These are phyloP conservation scores for Cydia fagiglandana DNA, from an alignment of 1,140 invertebrate species.

Conservation along the genomic window DNA sequence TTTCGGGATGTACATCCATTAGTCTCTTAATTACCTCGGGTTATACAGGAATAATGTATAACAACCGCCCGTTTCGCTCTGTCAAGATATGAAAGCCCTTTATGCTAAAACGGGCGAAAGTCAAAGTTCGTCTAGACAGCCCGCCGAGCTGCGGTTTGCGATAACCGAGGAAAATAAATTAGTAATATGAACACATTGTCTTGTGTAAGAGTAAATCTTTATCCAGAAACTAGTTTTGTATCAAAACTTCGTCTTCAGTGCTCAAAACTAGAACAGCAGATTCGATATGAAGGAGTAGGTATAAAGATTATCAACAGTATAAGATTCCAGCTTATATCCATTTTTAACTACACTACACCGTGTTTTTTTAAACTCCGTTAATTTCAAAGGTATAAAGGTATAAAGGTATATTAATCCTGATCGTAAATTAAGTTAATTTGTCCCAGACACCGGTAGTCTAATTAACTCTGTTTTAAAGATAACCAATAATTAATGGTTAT, in stretches of 20 bases:
- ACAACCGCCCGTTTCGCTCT: neutral
- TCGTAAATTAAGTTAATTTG: no score
- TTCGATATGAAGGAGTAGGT: neutral
- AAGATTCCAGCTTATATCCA: no score
- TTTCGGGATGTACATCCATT: constrained; percentile 13
- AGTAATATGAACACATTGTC: constrained; percentile 1
- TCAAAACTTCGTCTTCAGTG: neutral
- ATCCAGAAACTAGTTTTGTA: neutral
- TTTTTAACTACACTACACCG: no score
- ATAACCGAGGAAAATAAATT: constrained; percentile 8
- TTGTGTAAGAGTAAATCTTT: neutral
- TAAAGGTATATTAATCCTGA: no score
- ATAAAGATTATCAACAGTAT: no score
- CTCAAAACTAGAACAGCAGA: neutral
- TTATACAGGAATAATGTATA: constrained; percentile 17
- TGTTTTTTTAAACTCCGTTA: no score
- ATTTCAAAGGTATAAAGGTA: no score
- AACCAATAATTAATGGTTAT: no score
- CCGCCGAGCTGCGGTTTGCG: neutral
- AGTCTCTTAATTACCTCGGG: constrained; percentile 6
- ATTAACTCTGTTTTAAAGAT: no score
- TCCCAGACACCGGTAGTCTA: no score
- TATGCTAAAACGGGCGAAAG: constrained; percentile 6
- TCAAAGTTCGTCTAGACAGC: constrained; percentile 8
- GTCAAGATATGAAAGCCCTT: constrained; percentile 30